Conservation (phyloP, 2,797 vertebrate genomes). For the Tamandua tetradactyla region DNA sequence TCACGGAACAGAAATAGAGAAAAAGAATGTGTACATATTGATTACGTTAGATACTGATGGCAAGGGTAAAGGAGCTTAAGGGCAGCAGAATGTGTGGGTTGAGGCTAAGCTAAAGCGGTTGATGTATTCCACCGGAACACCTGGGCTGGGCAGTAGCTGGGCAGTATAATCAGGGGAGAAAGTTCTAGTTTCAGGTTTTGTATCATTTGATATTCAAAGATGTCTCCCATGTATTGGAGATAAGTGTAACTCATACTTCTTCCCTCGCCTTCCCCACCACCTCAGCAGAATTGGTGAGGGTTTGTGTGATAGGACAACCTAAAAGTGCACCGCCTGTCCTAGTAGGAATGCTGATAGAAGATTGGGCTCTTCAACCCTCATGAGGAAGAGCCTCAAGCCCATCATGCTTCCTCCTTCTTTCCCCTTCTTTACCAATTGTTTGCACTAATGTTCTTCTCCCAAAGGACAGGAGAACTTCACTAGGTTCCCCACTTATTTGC, state of each 20-base stretch:
- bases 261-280: background rate
- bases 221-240: background rate
- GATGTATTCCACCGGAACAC: rapidly evolving
- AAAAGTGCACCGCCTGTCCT: background rate
- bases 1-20: background rate
- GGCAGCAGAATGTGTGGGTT: background rate
- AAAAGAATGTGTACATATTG: background rate
- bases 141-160: background rate
- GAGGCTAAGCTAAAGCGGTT: background rate
- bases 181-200: background rate
- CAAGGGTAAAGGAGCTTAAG: background rate
- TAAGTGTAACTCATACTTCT: background rate
- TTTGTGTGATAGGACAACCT: background rate
- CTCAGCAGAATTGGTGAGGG: background rate
- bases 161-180: background rate
- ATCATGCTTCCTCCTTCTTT: background rate
- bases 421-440: background rate
- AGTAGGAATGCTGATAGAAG: background rate
- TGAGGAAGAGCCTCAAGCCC: background rate
- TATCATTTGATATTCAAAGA: background rate
- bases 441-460: background rate
- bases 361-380: background rate
- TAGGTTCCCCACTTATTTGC: background rate
- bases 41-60: background rate
- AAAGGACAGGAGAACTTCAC: background rate